Evolutionary conservation across 92 coral and sea anemone genomes (phyloP).

Genomic region (Meandrina meandrites): DNA sequence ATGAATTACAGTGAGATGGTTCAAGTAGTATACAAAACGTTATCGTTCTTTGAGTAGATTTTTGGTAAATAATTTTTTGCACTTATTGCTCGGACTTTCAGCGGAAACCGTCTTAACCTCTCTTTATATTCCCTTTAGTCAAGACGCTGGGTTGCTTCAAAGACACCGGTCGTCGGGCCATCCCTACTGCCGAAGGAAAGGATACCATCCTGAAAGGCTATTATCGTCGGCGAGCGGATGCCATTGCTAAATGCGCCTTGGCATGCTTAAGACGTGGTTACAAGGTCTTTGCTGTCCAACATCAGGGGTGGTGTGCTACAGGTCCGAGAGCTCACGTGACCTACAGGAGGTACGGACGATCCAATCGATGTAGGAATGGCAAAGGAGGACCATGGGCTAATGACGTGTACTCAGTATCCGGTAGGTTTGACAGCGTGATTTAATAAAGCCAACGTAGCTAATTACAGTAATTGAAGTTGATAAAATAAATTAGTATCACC

Average conservation of each 20-base stretch:
- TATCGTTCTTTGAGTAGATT: too few relatives aligned
- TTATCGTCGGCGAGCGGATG: constrained; percentile 29
- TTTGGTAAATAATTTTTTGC: too few relatives aligned
- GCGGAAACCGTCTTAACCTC: too few relatives aligned
- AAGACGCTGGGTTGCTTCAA: constrained; percentile 36
- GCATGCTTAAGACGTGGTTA: constrained; percentile 31
- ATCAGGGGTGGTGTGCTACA: constrained; percentile 63
- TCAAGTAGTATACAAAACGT: too few relatives aligned
- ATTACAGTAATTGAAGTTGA: too few relatives aligned
- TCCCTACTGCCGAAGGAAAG: constrained; percentile 40
- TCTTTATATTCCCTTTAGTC: neutral
- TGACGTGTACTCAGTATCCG: constrained; percentile 45
- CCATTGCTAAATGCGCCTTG: constrained; percentile 42
- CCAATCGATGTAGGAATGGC: constrained; percentile 60
- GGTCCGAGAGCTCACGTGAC: constrained; percentile 60
- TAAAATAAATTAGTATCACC: too few relatives aligned
- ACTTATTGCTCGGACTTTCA: too few relatives aligned
- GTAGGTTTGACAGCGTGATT: neutral
- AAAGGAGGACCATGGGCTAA: constrained; percentile 69
- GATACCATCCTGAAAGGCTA: too few relatives aligned
- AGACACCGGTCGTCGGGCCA: constrained; percentile 39
- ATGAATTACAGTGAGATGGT: too few relatives aligned
- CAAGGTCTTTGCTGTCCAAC: constrained; percentile 54
- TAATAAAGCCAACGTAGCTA: too few relatives aligned
- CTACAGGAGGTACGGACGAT: constrained; percentile 58